Evolutionary conservation across 2,888 invertebrate species (phyloP).

Genomic region (Rhingia rostrata): DNA sequence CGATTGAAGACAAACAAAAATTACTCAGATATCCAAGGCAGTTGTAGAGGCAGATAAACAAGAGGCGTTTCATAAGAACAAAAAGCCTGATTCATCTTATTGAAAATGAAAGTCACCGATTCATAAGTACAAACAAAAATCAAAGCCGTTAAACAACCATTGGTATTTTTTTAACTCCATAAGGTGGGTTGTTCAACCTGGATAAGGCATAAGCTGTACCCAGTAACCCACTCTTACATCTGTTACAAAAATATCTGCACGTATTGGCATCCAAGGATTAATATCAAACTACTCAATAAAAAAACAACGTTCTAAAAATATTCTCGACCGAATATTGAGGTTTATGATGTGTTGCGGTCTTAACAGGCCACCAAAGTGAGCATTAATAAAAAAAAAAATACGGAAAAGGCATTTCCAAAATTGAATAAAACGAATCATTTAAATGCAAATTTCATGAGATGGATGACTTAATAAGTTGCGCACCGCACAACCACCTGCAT

Average conservation of each 20-base stretch:
- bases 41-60: too few relatives aligned
- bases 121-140: not conserved
- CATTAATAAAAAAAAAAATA: constrained; percentile 7
- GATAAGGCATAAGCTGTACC: too few relatives aligned
- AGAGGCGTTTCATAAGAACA: too few relatives aligned
- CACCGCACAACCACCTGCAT: too few relatives aligned
- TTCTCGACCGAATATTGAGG: constrained; percentile 6
- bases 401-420: not conserved
- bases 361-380: not conserved
- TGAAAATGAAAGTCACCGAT: constrained; percentile 11
- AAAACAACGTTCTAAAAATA: not conserved
- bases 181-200: too few relatives aligned
- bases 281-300: not conserved
- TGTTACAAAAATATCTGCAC: too few relatives aligned
- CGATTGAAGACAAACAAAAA: too few relatives aligned
- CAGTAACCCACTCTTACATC: too few relatives aligned
- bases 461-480: not conserved
- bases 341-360: constrained; percentile 22
- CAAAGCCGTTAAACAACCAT: not conserved
- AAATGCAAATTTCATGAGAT: constrained; percentile 31
- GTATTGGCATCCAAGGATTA: too few relatives aligned
- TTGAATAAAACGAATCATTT: constrained; percentile 1
- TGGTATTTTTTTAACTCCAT: not conserved
- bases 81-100: too few relatives aligned
- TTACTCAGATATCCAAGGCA: too few relatives aligned